These are phyloP conservation scores for Coremacera marginata DNA, from an alignment of 2,888 invertebrate species.

Conservation along the genomic window DNA sequence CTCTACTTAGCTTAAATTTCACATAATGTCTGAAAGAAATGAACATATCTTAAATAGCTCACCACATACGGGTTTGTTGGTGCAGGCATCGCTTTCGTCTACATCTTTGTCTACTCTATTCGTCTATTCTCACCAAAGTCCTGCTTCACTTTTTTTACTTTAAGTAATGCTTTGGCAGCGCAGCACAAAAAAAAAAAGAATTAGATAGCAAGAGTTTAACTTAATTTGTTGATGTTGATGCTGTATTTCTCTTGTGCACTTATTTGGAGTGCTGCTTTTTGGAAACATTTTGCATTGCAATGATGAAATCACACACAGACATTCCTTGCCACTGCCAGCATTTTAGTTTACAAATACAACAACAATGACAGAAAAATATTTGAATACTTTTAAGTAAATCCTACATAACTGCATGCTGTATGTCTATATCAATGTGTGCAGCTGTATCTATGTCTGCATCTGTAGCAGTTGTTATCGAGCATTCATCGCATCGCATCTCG, in stretches of 20 bases:
- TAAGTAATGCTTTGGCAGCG: background rate
- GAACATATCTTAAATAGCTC: background rate
- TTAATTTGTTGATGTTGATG: no score
- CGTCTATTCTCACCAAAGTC: background rate
- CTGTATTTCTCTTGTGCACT: no score
- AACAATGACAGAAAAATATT: background rate
- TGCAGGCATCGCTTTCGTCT: no score
- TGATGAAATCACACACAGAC: background rate
- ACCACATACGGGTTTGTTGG: no score
- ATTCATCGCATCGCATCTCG: background rate
- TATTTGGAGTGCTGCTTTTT: background rate
- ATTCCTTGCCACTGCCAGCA: background rate
- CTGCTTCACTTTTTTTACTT: background rate
- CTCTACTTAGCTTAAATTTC: background rate
- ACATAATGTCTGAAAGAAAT: background rate
- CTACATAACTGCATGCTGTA: background rate
- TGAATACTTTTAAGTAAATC: background rate
- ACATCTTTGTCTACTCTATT: no score
- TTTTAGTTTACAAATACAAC: background rate
- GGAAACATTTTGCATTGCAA: slow-evolving; percentile 1
- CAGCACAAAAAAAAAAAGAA: background rate
- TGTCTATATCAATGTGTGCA: background rate
- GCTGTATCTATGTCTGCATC: background rate
- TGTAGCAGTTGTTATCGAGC: background rate
- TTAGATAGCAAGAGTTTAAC: no score